Conservation (phyloP, 2,113 vertebrate genomes). For the Carollia perspicillata region DNA sequence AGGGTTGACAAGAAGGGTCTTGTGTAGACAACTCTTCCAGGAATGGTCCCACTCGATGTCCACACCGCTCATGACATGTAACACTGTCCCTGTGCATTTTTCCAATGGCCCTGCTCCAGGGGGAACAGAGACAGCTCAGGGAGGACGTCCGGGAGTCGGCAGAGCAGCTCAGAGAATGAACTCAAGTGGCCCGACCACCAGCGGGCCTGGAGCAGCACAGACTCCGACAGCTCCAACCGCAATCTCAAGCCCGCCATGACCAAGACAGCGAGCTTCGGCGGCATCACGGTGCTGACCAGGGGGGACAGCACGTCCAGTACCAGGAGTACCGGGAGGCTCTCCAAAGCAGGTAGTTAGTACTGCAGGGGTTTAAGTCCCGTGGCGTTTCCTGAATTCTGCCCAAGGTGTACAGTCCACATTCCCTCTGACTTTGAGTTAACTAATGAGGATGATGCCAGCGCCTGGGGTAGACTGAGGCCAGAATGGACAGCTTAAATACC, state of each 20-base stretch:
- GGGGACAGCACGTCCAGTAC: constrained; percentile 85
- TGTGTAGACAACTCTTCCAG: not conserved
- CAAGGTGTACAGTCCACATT: rapidly evolving
- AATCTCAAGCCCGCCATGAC: constrained; percentile 86
- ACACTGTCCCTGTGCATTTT: constrained; percentile 27
- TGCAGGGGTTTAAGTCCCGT: not conserved
- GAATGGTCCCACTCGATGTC: not conserved
- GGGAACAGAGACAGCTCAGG: constrained; percentile 90
- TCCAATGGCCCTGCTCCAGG: constrained; percentile 77
- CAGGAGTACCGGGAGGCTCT: constrained; percentile 87
- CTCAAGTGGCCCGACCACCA: constrained; percentile 90
- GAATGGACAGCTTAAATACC: not conserved
- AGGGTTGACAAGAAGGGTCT: not conserved
- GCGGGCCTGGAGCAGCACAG: constrained; percentile 96
- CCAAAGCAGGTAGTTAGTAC: constrained; percentile 87
- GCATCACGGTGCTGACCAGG: constrained; percentile 86
- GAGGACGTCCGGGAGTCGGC: constrained; percentile 90
- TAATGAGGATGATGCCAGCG: not conserved
- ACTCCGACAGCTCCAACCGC: constrained; percentile 92
- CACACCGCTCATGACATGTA: not conserved
- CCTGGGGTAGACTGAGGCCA: not conserved
- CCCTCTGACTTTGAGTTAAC: not conserved
- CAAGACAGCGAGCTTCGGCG: constrained; percentile 88
- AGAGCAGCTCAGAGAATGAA: constrained; percentile 94
- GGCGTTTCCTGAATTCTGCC: not conserved